Base-by-base conservation (phyloP, 1,140 invertebrate genomes). In the Dolichoris vasculosae region DNA sequence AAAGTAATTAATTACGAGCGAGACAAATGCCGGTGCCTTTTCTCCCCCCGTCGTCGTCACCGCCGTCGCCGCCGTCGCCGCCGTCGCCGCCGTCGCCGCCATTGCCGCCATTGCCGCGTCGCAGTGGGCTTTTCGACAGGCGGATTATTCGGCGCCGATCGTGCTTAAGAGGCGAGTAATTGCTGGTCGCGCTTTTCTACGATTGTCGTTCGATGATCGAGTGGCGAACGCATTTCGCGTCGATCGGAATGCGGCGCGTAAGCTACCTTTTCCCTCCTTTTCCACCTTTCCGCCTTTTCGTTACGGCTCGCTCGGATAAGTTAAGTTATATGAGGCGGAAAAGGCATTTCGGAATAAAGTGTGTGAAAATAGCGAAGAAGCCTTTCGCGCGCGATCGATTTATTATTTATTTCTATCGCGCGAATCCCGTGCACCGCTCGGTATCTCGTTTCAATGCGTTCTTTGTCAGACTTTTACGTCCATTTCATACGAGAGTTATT, bases 1-100 rank as follows among this genome's bases (percentile, higher is more conserved):
- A 83, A 76, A 83, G 82, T 55, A 76, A 83, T 83, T 83, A 83
- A 83, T 83, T 83, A 76, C 82, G 23, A 2, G 32, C n/a, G 81
- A 6, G 46, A 48, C 30, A 51, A 59, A 51, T 48, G 9, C 23
- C 79, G 59, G 13, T n/a, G 8, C 32, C 48, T 40, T 59, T 55
- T 38, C 8, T 13, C 23, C 30, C 48, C 30, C 20, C 32, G 35
- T 71, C 35, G 6, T 32, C 7, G n/a, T 2, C 17, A 11, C 6
- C 9, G 38, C 71, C 38, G 35, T 71, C 67, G 67, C 4, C 59
- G 59, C 59, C 59, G 26, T 9, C 64, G 30, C 32, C 4, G 8
- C 23, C 4, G 13, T 30, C 73, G 26, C 73, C 13, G 40, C 40
- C 23, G 75, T 43, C 1, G n/a, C 26, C 23, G 2, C 43, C 40